Conservation (phyloP, 2,113 vertebrate species). For the Syrmaticus mikado region DNA sequence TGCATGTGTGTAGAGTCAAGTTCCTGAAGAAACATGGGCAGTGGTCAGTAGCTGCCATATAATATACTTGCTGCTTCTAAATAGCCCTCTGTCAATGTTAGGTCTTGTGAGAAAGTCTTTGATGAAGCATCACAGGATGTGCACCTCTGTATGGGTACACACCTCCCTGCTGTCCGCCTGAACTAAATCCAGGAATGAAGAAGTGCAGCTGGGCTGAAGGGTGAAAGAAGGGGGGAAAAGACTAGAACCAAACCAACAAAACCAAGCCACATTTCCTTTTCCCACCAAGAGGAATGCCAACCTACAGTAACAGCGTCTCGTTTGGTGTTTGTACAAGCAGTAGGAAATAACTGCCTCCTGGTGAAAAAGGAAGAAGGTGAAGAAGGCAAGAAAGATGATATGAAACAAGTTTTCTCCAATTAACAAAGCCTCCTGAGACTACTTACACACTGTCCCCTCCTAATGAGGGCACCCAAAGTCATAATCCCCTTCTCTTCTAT, state of each 20-base stretch:
- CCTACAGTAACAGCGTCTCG: background rate
- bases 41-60: background rate
- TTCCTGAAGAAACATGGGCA: background rate
- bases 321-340: background rate
- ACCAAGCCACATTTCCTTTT: background rate
- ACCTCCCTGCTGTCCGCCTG: background rate
- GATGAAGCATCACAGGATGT: background rate
- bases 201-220: background rate
- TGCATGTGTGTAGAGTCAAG: accelerated
- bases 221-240: background rate
- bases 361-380: background rate
- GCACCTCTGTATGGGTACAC: background rate
- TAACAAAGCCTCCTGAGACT: conserved; percentile 44
- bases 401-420: conserved; percentile 31
- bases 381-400: background rate
- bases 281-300: background rate
- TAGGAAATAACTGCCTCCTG: conserved; percentile 22
- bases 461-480: conserved; percentile 53
- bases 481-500: conserved; percentile 8
- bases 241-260: background rate
- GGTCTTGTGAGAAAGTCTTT: background rate
- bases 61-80: background rate
- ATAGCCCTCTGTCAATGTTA: background rate
- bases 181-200: background rate
- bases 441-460: conserved; percentile 2